phyloP scores from a whole-genome alignment of 2,113 vertebrate species.

The Oryzias javanicus region DNA sequence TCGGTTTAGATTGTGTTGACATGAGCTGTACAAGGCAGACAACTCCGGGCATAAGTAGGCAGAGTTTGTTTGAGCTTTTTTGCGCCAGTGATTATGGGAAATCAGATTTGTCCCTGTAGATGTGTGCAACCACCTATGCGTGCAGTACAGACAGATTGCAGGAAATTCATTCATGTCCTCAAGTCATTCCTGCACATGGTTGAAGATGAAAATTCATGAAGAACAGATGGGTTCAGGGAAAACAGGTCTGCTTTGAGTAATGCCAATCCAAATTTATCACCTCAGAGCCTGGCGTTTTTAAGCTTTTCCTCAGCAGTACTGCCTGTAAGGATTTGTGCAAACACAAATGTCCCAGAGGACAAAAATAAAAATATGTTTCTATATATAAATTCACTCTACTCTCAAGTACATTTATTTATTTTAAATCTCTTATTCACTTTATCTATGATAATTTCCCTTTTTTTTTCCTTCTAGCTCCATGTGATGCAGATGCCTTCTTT shows the following conservation, averaged over 20 bases:
- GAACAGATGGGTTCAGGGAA: constrained; percentile 53
- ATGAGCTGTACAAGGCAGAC: neutral
- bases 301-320: constrained; percentile 20
- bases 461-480: constrained; percentile 83
- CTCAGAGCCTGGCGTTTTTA: constrained; percentile 30
- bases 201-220: constrained; percentile 62
- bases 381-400: no score
- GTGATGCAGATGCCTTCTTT: constrained; percentile 94
- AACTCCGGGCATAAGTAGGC: constrained; percentile 7
- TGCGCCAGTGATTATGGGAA: constrained; percentile 20
- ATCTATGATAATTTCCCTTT: neutral
- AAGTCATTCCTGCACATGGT: constrained; percentile 59
- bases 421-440: neutral
- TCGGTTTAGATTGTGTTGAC: neutral
- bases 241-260: constrained; percentile 46
- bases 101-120: constrained; percentile 12
- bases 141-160: neutral
- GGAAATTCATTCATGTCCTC: constrained; percentile 39
- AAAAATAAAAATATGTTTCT: neutral
- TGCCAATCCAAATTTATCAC: constrained; percentile 46
- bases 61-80: constrained; percentile 7
- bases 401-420: neutral
- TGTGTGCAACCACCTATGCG: neutral
- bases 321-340: constrained; percentile 24
- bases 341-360: constrained; percentile 9